phyloP scores from a whole-genome alignment of 2,113 vertebrate genomes.

The Ancistrus triradiatus region DNA sequence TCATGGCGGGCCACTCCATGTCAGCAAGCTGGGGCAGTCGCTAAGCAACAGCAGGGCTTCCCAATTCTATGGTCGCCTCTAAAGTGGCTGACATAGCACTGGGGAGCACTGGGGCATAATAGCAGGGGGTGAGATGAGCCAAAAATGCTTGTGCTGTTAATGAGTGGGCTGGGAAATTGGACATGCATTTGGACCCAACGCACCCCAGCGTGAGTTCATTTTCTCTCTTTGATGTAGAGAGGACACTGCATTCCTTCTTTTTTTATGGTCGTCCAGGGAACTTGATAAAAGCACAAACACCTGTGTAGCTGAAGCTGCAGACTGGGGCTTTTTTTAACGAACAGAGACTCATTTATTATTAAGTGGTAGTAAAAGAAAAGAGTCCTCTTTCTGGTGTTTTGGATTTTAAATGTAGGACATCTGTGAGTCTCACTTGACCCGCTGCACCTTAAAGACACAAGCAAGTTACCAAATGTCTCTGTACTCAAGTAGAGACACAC shows the following conservation, averaged over 20 bases:
- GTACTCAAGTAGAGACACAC: constrained; percentile 56
- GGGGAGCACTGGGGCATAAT: constrained; percentile 55
- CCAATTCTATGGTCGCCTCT: constrained; percentile 41
- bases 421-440: constrained; percentile 60
- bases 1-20: constrained; percentile 45
- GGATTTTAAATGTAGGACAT: constrained; percentile 60
- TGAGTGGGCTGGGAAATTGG: constrained; percentile 56
- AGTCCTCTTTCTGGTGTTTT: not conserved
- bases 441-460: constrained; percentile 70
- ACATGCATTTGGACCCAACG: constrained; percentile 45
- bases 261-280: constrained; percentile 21
- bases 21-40: constrained; percentile 47
- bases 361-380: not conserved
- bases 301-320: constrained; percentile 16
- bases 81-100: constrained; percentile 57
- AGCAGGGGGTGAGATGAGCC: constrained; percentile 43
- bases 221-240: constrained; percentile 27
- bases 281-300: constrained; percentile 32
- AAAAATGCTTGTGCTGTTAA: constrained; percentile 52
- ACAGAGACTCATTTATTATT: no score
- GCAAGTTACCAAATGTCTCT: constrained; percentile 58
- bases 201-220: constrained; percentile 45
- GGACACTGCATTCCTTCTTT: constrained; percentile 28
- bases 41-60: constrained; percentile 66
- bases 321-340: no score